phyloP scores from a whole-genome alignment of 2,113 vertebrate genomes.

The Rhegmatorhina hoffmannsi region DNA sequence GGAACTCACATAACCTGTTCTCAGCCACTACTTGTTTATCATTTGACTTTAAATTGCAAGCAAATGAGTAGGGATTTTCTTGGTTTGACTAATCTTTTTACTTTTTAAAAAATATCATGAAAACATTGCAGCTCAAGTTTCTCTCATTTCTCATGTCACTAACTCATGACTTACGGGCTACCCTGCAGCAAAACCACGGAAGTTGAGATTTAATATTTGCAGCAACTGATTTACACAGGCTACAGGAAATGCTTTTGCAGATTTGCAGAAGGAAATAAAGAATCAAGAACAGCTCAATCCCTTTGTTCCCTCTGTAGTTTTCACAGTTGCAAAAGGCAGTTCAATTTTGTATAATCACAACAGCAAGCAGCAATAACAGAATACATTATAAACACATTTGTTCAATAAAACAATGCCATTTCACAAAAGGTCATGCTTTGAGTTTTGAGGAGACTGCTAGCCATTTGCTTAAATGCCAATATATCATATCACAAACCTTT shows the following conservation, averaged over 20 bases:
- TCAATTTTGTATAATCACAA: neutral
- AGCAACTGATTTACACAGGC: neutral
- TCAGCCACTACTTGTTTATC: neutral
- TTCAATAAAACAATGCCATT: slow-evolving; percentile 47
- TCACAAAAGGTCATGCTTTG: slow-evolving; percentile 52
- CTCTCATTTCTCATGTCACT: neutral
- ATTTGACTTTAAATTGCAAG: neutral
- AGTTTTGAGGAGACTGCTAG: slow-evolving; percentile 23
- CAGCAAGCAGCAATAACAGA: slow-evolving; percentile 43
- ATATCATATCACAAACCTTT: neutral
- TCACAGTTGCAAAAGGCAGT: neutral
- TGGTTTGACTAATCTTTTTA: neutral
- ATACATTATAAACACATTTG: slow-evolving; percentile 40
- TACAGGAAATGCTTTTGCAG: neutral
- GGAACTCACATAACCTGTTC: slow-evolving; percentile 3
- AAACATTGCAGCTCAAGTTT: neutral
- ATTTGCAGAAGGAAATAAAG: neutral
- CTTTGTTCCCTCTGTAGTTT: neutral
- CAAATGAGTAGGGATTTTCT: neutral
- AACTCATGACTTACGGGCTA: neutral
- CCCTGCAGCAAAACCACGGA: neutral
- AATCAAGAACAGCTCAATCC: neutral
- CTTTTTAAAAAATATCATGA: neutral
- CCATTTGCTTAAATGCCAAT: slow-evolving; percentile 46
- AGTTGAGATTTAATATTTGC: neutral